Evolutionary conservation across 2,888 invertebrate species (phyloP).

Genomic region (Lithophane socia): DNA sequence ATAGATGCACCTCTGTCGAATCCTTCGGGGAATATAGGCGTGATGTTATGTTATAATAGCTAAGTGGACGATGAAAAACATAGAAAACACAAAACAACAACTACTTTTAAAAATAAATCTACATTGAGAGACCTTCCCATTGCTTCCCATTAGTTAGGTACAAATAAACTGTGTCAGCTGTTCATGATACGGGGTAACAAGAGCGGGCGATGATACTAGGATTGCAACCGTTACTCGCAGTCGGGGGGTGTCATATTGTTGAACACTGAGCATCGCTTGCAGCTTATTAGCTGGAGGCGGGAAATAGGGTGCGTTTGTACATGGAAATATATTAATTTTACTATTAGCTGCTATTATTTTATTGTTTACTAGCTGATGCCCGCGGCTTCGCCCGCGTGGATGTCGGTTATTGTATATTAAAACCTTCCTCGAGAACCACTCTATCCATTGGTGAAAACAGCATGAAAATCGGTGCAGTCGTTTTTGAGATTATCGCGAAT

Average conservation of each 20-base stretch:
- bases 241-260: conserved; percentile 40
- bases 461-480: too few species aligned
- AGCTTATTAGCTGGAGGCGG: background rate
- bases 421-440: too few species aligned
- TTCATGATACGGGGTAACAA: conserved; percentile 37
- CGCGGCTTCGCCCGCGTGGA: too few species aligned
- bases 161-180: conserved; percentile 56
- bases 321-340: background rate
- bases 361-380: too few species aligned
- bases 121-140: background rate
- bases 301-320: background rate
- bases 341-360: background rate
- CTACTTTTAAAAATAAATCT: background rate
- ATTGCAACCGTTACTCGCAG: conserved; percentile 37
- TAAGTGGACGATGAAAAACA: background rate
- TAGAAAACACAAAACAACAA: background rate
- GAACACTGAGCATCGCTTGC: conserved; percentile 39
- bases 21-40: background rate
- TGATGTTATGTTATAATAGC: background rate
- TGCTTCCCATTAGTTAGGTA: conserved; percentile 15
- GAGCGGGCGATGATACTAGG: conserved; percentile 39
- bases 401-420: too few species aligned
- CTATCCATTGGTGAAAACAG: too few species aligned
- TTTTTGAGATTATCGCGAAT: too few species aligned
- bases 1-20: background rate